phyloP scores from a whole-genome alignment of 2,113 vertebrate genomes.

The Microtus pennsylvanicus region DNA sequence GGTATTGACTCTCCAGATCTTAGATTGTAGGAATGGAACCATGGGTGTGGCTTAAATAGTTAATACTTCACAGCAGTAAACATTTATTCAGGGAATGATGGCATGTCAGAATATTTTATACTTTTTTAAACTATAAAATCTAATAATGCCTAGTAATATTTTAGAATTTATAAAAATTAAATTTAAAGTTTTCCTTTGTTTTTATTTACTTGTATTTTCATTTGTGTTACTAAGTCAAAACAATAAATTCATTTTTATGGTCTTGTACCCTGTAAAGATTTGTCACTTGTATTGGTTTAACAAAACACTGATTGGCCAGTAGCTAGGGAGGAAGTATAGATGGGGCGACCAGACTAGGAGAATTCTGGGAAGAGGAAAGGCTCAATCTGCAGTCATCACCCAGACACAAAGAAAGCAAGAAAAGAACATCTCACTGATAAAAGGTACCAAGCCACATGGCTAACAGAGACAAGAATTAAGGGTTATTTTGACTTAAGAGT shows the following conservation, averaged over 20 bases:
- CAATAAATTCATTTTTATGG: conserved; percentile 13
- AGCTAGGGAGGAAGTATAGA: too few relatives aligned
- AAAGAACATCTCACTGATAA: too few relatives aligned
- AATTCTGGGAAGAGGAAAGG: too few relatives aligned
- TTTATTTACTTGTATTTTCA: conserved; percentile 50
- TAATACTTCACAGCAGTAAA: background rate
- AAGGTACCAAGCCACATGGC: too few relatives aligned
- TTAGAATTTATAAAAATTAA: background rate
- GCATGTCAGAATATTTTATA: conserved; percentile 39
- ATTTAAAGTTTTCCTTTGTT: background rate
- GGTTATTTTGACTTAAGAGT: too few relatives aligned
- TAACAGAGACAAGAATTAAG: too few relatives aligned
- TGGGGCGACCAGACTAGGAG: too few relatives aligned
- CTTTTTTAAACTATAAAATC: background rate
- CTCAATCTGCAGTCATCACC: too few relatives aligned
- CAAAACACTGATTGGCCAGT: too few relatives aligned
- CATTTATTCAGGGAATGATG: conserved; percentile 32
- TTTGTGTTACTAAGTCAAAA: conserved; percentile 30
- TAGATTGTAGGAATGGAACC: background rate
- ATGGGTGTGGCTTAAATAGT: background rate
- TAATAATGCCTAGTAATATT: conserved; percentile 24
- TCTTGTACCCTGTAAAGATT: too few relatives aligned
- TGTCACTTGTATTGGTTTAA: too few relatives aligned
- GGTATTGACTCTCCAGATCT: background rate
- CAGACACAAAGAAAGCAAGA: too few relatives aligned